These are phyloP conservation scores for Toxotes chatareus DNA, from an alignment of 2,113 vertebrate species.

Conservation along the genomic window DNA sequence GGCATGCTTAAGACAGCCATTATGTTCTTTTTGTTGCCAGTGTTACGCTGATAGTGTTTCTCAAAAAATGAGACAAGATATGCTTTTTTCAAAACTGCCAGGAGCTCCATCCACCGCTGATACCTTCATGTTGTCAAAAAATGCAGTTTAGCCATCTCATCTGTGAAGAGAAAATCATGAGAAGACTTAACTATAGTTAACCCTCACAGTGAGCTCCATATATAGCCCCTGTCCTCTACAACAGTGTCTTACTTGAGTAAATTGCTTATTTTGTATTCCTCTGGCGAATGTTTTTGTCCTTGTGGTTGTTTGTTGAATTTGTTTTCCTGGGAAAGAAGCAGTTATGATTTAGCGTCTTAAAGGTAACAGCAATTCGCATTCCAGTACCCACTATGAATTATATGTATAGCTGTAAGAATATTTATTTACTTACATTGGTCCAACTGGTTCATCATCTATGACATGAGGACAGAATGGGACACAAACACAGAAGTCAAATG, in stretches of 20 bases:
- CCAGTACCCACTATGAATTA: not conserved
- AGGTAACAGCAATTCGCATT: slow-evolving; percentile 15
- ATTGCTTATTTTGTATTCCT: slow-evolving; percentile 94
- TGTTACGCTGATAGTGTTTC: slow-evolving; percentile 85
- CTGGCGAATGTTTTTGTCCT: slow-evolving; percentile 99
- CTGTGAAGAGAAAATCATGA: slow-evolving; percentile 76
- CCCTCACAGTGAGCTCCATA: slow-evolving; percentile 61
- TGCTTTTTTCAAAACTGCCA: slow-evolving; percentile 79
- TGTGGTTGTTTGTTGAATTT: slow-evolving; percentile 99
- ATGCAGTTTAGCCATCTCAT: slow-evolving; percentile 80
- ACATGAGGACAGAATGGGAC: slow-evolving; percentile 35
- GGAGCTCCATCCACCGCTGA: slow-evolving; percentile 73
- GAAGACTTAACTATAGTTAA: slow-evolving; percentile 68
- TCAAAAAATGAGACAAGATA: slow-evolving; percentile 82
- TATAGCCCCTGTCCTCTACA: slow-evolving; percentile 57
- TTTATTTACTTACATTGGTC: slow-evolving; percentile 90
- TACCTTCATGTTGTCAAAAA: slow-evolving; percentile 80
- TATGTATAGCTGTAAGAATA: not conserved
- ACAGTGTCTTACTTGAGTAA: slow-evolving; percentile 74
- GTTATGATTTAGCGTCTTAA: slow-evolving; percentile 40
- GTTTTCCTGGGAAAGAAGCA: slow-evolving; percentile 90
- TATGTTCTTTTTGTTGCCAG: slow-evolving; percentile 89
- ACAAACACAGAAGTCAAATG: slow-evolving; percentile 66
- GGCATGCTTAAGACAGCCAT: slow-evolving; percentile 98
- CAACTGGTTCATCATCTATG: slow-evolving; percentile 97